Conservation (phyloP, 2,888 invertebrate genomes). For the Mystacides longicornis region DNA sequence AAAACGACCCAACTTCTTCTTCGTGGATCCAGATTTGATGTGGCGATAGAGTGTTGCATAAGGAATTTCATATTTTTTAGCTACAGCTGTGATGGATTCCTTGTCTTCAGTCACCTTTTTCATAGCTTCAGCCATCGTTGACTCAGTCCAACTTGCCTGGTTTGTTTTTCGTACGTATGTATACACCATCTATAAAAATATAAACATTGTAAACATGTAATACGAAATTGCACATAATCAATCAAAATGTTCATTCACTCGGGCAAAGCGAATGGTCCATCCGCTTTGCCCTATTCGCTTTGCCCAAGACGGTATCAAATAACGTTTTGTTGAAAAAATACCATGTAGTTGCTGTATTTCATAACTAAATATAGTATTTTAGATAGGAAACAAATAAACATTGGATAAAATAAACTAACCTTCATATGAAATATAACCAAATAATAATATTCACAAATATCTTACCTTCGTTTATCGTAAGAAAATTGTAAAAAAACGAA, state of each 20-base stretch:
- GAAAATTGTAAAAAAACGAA: conserved; percentile 3
- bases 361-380: background rate
- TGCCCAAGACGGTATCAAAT: conserved; percentile 4
- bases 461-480: conserved; percentile 4
- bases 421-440: conserved; percentile 5
- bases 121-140: conserved; percentile 4
- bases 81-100: conserved; percentile 4
- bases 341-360: conserved; percentile 1
- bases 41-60: conserved; percentile 6
- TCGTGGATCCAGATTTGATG: conserved; percentile 5
- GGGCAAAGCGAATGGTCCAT: conserved; percentile 1
- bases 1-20: conserved; percentile 6
- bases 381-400: conserved; percentile 5
- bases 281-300: conserved; percentile 6
- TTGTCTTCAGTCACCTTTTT: conserved; percentile 6
- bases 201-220: background rate
- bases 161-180: conserved; percentile 6
- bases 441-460: conserved; percentile 3
- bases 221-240: conserved; percentile 3
- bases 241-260: conserved; percentile 4
- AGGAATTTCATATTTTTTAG: conserved; percentile 5
- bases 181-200: conserved; percentile 6
- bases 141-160: conserved; percentile 6
- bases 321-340: conserved; percentile 3
- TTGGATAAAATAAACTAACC: conserved; percentile 3